A percentile compares a stretch with the other conserved stretches of the same genome.
These are phyloP conservation scores for Xiphorhynchus elegans DNA, from an alignment of 2,113 vertebrate genomes.

Conservation along the genomic window DNA sequence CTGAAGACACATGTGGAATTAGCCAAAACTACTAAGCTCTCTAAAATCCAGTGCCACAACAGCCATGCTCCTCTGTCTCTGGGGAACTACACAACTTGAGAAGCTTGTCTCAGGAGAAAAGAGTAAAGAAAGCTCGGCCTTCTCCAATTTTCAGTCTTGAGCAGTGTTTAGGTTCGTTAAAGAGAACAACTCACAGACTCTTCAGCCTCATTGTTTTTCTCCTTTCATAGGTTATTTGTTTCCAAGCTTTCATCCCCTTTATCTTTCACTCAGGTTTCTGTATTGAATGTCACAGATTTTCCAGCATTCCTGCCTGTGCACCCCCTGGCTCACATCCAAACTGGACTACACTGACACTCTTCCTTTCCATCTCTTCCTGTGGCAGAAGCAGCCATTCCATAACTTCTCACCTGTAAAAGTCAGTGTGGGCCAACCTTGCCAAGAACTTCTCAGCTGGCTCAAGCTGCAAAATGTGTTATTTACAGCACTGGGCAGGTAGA, in stretches of 20 bases:
- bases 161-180: background rate
- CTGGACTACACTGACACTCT: background rate
- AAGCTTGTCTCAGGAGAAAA: background rate
- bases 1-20: background rate
- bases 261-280: background rate
- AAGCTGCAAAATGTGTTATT: background rate
- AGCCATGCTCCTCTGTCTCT: background rate
- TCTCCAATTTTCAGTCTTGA: background rate
- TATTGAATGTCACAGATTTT: background rate
- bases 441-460: background rate
- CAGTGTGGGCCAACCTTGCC: background rate
- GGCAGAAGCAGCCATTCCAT: background rate
- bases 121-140: background rate
- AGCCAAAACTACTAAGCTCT: background rate
- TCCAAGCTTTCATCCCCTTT: background rate
- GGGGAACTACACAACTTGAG: background rate
- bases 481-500: background rate
- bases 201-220: background rate
- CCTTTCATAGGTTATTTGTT: background rate
- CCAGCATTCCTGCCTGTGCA: background rate
- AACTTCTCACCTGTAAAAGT: background rate
- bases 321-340: background rate
- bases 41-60: background rate
- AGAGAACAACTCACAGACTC: background rate
- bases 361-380: background rate